Evolutionary conservation across 1,140 invertebrate species (phyloP).

Genomic region (Calliopsis andreniformis): DNA sequence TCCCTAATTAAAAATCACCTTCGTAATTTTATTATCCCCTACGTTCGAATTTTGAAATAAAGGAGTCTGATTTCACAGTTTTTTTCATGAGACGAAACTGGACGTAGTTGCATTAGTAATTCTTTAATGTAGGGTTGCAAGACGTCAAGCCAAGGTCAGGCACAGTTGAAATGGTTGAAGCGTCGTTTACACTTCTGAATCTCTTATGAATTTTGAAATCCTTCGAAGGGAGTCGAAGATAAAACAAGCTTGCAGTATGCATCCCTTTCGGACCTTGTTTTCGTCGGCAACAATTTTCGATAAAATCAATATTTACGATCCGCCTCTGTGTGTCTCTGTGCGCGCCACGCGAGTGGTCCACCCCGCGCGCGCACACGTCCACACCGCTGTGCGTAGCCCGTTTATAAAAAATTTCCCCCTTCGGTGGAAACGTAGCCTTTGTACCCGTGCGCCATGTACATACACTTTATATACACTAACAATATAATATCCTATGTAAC

Average conservation of each 20-base stretch:
- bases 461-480: conserved; percentile 61
- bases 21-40: too few species aligned
- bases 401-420: conserved; percentile 48
- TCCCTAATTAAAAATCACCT: too few species aligned
- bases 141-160: not conserved
- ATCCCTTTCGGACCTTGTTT: not conserved
- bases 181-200: too few species aligned
- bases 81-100: too few species aligned
- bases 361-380: conserved; percentile 19
- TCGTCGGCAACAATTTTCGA: conserved; percentile 23
- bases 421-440: conserved; percentile 70
- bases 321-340: too few species aligned
- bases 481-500: conserved; percentile 71
- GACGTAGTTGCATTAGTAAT: too few species aligned
- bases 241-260: not conserved
- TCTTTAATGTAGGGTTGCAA: not conserved
- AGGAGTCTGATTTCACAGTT: too few species aligned
- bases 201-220: too few species aligned
- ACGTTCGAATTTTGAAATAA: too few species aligned
- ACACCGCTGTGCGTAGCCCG: conserved; percentile 35
- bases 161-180: too few species aligned
- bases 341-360: not conserved
- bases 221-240: not conserved
- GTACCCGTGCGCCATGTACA: conserved; percentile 68
- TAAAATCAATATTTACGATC: conserved; percentile 30